These are phyloP conservation scores for Himalopsyche japonica DNA, from an alignment of 2,888 invertebrate species.

Conservation along the genomic window DNA sequence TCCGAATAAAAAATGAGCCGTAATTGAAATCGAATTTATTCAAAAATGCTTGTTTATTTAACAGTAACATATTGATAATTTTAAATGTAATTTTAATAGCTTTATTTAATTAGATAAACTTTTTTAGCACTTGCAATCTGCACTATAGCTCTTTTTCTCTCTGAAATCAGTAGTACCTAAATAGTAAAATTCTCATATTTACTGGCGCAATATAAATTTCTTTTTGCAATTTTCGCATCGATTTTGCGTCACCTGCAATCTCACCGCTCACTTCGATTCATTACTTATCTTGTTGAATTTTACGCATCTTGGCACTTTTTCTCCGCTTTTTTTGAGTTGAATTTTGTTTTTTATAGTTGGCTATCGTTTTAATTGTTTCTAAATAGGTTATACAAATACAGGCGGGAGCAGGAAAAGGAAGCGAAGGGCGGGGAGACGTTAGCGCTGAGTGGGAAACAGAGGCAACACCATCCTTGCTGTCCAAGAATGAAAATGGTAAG, in stretches of 20 bases:
- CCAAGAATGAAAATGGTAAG: slow-evolving; percentile 46
- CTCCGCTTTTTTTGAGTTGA: not conserved
- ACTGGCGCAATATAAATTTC: too few species aligned
- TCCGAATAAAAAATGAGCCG: too few species aligned
- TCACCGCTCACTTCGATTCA: not conserved
- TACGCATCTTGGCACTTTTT: not conserved
- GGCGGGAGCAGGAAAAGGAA: slow-evolving; percentile 68
- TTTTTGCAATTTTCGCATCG: not conserved
- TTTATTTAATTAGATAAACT: not conserved
- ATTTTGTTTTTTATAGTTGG: not conserved
- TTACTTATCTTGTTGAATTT: not conserved
- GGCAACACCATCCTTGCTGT: slow-evolving; percentile 62
- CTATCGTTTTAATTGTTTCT: slow-evolving; percentile 7
- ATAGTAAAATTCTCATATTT: too few species aligned
- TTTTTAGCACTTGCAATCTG: not conserved
- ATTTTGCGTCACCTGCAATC: not conserved
- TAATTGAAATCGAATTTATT: not conserved
- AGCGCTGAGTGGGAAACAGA: slow-evolving; percentile 54
- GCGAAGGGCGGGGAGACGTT: slow-evolving; percentile 66
- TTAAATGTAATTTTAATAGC: not conserved
- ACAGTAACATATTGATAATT: not conserved
- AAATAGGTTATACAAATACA: slow-evolving; percentile 67
- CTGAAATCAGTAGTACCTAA: not conserved
- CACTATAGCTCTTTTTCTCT: not conserved
- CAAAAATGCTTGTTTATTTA: not conserved